These are phyloP conservation scores for Ceraclea dissimilis DNA, from an alignment of 2,888 invertebrate species.

Conservation along the genomic window DNA sequence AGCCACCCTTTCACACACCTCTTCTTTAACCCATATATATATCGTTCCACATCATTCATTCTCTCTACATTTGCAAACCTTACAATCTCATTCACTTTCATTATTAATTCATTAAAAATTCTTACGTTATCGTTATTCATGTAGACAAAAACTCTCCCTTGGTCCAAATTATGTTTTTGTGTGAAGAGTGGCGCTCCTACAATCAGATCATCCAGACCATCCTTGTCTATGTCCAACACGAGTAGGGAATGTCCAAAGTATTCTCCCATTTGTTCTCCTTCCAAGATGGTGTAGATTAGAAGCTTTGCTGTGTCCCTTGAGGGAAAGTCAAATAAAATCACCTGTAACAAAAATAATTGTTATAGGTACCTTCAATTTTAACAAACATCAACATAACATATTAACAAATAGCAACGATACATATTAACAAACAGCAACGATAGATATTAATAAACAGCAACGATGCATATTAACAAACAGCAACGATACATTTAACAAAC, in stretches of 20 bases:
- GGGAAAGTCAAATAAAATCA: conserved; percentile 39
- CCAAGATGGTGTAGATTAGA: conserved; percentile 27
- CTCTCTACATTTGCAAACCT: too few species aligned
- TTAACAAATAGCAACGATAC: neutral
- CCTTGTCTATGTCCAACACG: conserved; percentile 51
- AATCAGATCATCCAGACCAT: conserved; percentile 52
- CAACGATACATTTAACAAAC: too few species aligned
- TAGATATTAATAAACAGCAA: too few species aligned
- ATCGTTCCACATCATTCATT: too few species aligned
- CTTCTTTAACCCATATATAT: too few species aligned
- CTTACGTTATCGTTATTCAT: conserved; percentile 37
- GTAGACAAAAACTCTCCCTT: conserved; percentile 54
- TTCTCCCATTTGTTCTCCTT: conserved; percentile 50
- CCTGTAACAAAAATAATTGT: conserved; percentile 30
- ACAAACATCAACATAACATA: too few species aligned
- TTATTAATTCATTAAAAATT: too few species aligned
- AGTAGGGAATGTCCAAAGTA: conserved; percentile 57
- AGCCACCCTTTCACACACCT: too few species aligned
- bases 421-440: too few species aligned
- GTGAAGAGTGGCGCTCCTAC: conserved; percentile 56
- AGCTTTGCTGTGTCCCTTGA: conserved; percentile 31
- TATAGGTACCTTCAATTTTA: neutral
- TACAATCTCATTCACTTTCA: too few species aligned
- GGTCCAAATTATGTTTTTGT: conserved; percentile 40
- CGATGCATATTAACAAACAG: too few species aligned